Conservation (phyloP, 2,797 vertebrate species). For the Zalophus californianus region DNA sequence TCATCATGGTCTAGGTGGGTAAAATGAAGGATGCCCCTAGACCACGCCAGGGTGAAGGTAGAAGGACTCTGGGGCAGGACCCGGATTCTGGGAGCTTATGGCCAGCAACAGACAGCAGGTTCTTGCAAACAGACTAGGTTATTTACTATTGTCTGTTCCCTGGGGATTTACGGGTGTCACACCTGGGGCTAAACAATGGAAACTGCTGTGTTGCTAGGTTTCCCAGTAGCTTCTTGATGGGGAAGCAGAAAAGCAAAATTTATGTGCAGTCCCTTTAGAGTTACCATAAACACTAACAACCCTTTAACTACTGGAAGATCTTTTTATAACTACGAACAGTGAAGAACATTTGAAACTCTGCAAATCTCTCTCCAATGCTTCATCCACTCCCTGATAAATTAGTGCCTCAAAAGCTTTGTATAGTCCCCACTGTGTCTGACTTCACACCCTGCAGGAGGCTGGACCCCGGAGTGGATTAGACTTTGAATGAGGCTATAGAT, state of each 20-base stretch:
- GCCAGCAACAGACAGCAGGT: background rate
- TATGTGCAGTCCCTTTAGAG: background rate
- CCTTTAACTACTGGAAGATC: background rate
- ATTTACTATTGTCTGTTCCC: background rate
- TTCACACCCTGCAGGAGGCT: background rate
- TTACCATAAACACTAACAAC: conserved; percentile 21
- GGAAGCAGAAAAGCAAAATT: conserved; percentile 25
- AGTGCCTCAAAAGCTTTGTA: background rate
- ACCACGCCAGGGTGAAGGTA: background rate
- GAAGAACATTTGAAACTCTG: conserved; percentile 21
- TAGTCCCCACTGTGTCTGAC: background rate
- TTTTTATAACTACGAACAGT: conserved; percentile 18
- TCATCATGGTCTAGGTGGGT: background rate
- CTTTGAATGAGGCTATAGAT: background rate
- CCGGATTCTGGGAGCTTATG: background rate
- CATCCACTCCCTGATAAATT: background rate
- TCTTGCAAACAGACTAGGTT: background rate
- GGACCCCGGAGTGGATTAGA: background rate
- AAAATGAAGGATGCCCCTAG: background rate
- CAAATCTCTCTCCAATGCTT: background rate
- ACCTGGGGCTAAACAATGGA: background rate
- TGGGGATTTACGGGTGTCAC: background rate
- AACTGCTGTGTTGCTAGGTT: background rate
- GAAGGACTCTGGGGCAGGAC: background rate
- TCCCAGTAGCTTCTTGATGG: background rate